These are phyloP conservation scores for Silurus asotus DNA, from an alignment of 2,113 vertebrate genomes.

Conservation along the genomic window DNA sequence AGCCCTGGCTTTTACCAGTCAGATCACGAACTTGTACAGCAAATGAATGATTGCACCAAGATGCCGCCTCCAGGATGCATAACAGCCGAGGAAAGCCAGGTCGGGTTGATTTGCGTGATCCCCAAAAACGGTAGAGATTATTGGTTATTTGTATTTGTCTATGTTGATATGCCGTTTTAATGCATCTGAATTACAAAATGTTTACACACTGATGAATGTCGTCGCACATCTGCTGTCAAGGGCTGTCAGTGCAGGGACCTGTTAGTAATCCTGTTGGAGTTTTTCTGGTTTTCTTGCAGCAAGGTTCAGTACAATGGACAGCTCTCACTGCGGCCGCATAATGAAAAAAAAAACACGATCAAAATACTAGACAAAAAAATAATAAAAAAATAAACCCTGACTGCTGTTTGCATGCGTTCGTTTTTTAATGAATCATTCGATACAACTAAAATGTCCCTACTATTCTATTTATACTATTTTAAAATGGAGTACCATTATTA, in stretches of 20 bases:
- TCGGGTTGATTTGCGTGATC: background rate
- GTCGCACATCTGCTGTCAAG: background rate
- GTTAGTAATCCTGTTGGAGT: background rate
- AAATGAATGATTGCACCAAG: constrained; percentile 59
- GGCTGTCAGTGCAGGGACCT: background rate
- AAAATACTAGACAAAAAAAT: no score
- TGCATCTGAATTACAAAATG: background rate
- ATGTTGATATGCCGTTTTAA: background rate
- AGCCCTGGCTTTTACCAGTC: constrained; percentile 56
- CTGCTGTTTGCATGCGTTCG: background rate
- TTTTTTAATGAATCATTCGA: background rate
- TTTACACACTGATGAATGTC: background rate
- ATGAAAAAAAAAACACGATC: background rate
- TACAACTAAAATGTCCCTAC: background rate
- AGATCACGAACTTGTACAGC: constrained; percentile 62
- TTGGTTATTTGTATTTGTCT: background rate
- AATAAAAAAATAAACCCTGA: background rate
- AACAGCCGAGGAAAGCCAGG: constrained; percentile 26
- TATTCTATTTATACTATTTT: background rate
- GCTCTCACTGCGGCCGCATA: background rate
- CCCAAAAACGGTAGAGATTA: background rate
- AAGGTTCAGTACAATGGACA: background rate
- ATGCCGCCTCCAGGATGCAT: constrained; percentile 48
- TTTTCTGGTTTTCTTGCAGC: background rate
- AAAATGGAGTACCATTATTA: background rate